phyloP scores from a whole-genome alignment of 2,797 vertebrate genomes.

The Hydrocynus forskahlii region DNA sequence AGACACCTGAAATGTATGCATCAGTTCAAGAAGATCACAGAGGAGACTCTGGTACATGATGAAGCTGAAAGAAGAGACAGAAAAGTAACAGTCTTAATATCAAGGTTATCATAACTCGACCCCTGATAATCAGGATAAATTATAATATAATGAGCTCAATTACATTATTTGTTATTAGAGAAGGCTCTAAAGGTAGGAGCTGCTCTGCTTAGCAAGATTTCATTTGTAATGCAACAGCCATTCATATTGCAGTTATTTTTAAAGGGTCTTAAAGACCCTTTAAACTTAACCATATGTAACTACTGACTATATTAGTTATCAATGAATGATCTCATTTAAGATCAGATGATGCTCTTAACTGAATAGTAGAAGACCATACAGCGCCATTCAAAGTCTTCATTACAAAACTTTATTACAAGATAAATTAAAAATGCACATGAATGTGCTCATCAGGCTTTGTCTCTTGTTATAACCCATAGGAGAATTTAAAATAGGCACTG shows the following conservation, averaged over 20 bases:
- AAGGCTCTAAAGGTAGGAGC: constrained; percentile 1
- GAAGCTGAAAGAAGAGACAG: constrained; percentile 5
- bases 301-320: neutral
- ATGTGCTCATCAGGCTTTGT: too few species aligned
- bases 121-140: constrained; percentile 22
- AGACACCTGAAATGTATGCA: constrained; percentile 27
- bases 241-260: neutral
- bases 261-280: too few species aligned
- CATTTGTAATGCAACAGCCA: neutral
- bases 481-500: too few species aligned
- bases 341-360: neutral
- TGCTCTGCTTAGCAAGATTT: neutral
- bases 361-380: neutral
- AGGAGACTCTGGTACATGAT: constrained; percentile 21
- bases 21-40: constrained; percentile 21
- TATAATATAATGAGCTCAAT: constrained; percentile 9
- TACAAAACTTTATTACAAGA: too few species aligned
- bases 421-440: too few species aligned
- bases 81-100: neutral
- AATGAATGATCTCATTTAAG: neutral
- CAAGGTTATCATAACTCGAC: neutral
- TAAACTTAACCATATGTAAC: neutral
- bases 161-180: constrained; percentile 10
- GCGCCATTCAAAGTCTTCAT: too few species aligned
- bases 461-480: too few species aligned